Evolutionary conservation across 1,140 invertebrate species (phyloP).

Genomic region (Pogonomyrmex barbatus): DNA sequence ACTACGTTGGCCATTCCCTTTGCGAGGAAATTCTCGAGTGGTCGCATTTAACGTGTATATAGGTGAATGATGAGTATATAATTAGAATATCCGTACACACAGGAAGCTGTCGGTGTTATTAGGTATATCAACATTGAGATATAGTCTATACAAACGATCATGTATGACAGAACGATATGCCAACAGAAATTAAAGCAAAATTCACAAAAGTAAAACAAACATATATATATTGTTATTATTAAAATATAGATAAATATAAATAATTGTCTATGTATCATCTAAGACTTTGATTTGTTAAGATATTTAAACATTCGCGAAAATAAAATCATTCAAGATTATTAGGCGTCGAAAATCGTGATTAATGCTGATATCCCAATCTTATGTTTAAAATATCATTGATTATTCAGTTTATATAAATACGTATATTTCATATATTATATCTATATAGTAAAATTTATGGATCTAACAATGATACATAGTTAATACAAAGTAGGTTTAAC

Average conservation of each 20-base stretch:
- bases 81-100: conserved; percentile 53
- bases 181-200: not conserved
- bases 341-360: no score
- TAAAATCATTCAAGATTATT: no score
- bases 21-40: conserved; percentile 56
- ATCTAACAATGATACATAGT: not conserved
- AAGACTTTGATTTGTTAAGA: no score
- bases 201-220: not conserved
- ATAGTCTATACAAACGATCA: not conserved
- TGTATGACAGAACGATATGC: not conserved
- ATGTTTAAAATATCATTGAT: no score
- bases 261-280: no score
- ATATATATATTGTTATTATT: no score
- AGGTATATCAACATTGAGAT: conserved; percentile 26
- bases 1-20: conserved; percentile 29
- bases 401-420: no score
- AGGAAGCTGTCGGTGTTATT: conserved; percentile 26
- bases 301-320: no score
- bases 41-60: conserved; percentile 31
- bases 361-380: no score
- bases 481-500: not conserved
- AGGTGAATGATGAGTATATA: conserved; percentile 53
- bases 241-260: no score
- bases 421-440: not conserved
- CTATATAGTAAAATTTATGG: not conserved